Evolutionary conservation across 2,113 vertebrate genomes (phyloP).

Genomic region (Perccottus glenii): DNA sequence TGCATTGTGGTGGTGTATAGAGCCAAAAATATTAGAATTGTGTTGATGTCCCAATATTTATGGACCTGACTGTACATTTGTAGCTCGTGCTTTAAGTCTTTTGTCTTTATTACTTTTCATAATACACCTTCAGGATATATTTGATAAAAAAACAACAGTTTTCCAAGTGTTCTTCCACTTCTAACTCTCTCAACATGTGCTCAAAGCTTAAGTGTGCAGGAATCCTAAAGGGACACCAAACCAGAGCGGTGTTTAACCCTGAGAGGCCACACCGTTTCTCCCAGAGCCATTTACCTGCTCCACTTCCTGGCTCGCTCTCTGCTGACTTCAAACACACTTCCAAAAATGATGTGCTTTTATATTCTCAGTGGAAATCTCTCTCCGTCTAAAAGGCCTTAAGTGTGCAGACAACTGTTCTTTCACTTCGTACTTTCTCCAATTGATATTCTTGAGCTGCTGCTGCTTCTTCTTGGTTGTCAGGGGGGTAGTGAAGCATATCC

Average conservation of each 20-base stretch:
- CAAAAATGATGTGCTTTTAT: slow-evolving; percentile 17
- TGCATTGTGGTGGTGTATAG: no score
- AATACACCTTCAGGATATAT: neutral
- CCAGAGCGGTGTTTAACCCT: slow-evolving; percentile 61
- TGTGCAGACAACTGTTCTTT: slow-evolving; percentile 5
- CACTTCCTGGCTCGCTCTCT: neutral
- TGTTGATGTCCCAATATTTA: no score
- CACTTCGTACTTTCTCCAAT: slow-evolving; percentile 17
- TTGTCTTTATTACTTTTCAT: no score
- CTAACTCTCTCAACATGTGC: slow-evolving; percentile 19
- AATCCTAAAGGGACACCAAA: slow-evolving; percentile 45
- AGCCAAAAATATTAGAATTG: no score
- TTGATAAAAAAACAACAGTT: neutral
- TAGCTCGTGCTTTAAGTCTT: no score
- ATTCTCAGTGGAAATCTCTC: slow-evolving; percentile 11
- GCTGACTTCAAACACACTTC: slow-evolving; percentile 16
- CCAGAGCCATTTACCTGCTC: slow-evolving; percentile 26
- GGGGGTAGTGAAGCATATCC: slow-evolving; percentile 58
- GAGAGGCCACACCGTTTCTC: slow-evolving; percentile 44
- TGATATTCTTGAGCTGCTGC: slow-evolving; percentile 47
- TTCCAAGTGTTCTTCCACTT: neutral
- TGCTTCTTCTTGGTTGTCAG: slow-evolving; percentile 41
- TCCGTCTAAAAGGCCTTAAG: slow-evolving; percentile 6
- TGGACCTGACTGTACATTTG: no score
- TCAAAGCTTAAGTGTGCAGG: slow-evolving; percentile 12